Evolutionary conservation across 2,113 vertebrate species (phyloP).

Genomic region (Prinia subflava): DNA sequence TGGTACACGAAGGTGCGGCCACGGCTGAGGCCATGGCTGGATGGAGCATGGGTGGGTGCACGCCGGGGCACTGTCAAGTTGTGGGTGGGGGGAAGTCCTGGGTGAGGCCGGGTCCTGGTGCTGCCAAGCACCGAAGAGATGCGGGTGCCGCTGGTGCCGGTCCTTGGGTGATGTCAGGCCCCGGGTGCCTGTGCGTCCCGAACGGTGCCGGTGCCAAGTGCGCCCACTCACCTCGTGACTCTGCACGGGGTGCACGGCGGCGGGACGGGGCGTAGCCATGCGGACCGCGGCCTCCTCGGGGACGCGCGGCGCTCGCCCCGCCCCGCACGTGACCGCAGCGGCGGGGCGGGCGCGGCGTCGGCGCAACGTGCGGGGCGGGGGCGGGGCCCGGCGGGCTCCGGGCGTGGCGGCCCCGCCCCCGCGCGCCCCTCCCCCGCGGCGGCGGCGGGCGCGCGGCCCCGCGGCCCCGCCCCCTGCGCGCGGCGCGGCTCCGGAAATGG

Average conservation of each 20-base stretch:
- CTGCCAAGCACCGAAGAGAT: background rate
- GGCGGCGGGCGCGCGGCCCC: too few relatives aligned
- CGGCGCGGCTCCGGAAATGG: too few relatives aligned
- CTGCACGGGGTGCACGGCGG: background rate
- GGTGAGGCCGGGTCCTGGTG: background rate
- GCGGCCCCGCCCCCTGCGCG: too few relatives aligned
- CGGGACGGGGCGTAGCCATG: background rate
- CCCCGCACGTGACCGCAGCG: conserved; percentile 6
- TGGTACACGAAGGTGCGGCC: background rate
- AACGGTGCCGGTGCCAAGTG: background rate
- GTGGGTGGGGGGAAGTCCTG: background rate
- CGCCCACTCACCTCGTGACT: background rate
- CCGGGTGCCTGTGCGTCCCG: too few relatives aligned
- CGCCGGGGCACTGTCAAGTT: background rate
- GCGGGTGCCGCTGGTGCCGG: too few relatives aligned
- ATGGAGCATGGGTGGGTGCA: too few relatives aligned
- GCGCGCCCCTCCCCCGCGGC: too few relatives aligned
- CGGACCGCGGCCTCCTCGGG: background rate
- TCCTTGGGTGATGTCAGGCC: too few relatives aligned
- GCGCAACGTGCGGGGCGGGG: background rate
- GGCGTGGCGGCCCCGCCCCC: too few relatives aligned
- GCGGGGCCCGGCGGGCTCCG: background rate
- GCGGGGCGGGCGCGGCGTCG: background rate
- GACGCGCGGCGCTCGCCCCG: background rate
- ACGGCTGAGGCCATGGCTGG: background rate